A percentile compares a stretch with the other conserved stretches of the same genome.
Conservation (phyloP, 2,797 vertebrate genomes). For the Chelidonichthys spinosus region DNA sequence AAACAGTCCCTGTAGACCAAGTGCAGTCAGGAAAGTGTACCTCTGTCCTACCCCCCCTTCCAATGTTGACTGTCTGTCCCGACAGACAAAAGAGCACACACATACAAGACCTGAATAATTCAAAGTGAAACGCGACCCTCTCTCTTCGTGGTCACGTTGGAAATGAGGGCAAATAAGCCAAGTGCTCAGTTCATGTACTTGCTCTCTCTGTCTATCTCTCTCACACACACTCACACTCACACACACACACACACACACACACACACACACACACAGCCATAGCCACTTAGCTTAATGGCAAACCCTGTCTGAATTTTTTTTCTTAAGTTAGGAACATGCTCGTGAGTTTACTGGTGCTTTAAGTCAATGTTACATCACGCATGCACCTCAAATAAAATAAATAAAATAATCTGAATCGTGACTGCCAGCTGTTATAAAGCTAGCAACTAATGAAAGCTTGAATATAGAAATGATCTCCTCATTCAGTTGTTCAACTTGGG, state of each 20-base stretch:
- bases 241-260: no score
- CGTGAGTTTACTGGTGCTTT: conserved; percentile 2
- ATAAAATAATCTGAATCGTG: conserved; percentile 36
- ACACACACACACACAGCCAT: no score
- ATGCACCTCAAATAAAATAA: conserved; percentile 44
- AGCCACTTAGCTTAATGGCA: background rate
- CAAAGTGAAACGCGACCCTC: conserved; percentile 76
- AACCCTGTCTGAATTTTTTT: background rate
- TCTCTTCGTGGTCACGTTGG: conserved; percentile 50
- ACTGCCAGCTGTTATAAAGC: conserved; percentile 18
- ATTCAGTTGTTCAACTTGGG: background rate
- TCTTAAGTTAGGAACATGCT: background rate
- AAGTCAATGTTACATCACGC: conserved; percentile 63
- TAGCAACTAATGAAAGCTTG: background rate
- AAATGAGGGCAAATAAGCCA: conserved; percentile 54
- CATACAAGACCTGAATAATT: conserved; percentile 85
- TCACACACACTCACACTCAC: no score
- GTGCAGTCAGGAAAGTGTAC: conserved; percentile 45
- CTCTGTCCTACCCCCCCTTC: conserved; percentile 72
- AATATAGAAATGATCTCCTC: fast-evolving
- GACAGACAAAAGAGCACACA: conserved; percentile 79
- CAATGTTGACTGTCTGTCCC: conserved; percentile 54
- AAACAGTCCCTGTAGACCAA: conserved; percentile 26
- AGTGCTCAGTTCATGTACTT: background rate
- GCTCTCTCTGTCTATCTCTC: no score